Evolutionary conservation across 2,797 vertebrate genomes (phyloP), one percentile per base, ranked within the genome.

Genomic region (Calcarius lapponicus): DNA sequence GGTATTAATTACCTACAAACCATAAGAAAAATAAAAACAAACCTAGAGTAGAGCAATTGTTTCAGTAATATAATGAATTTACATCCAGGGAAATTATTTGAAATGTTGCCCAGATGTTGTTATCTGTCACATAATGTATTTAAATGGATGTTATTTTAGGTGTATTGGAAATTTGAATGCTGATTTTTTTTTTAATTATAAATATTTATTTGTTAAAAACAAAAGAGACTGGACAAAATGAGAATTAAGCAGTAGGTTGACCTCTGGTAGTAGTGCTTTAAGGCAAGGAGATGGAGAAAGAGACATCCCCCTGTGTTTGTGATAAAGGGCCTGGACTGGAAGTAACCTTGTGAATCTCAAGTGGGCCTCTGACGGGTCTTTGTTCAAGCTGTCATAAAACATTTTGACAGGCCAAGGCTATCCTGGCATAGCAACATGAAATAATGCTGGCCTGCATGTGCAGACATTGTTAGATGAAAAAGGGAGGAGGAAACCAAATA

Each of bases 321-420:
- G 86, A 97, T 97, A 97, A 97, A 95, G 92, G 89, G 91, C 66
- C 96, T 95, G 96, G 91, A 95, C 36, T 97, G 95, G 95, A 97
- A 90, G 97, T 96, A 98, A 97, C 96, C 93, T 97, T 97, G 95
- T 29, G 79, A 97, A 98, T 98, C 95, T 97, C 97, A 97, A 97
- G 96, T 32, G 88, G 93, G 90, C 89, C 92, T 98, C 92, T 96
- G 94, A 98, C 89, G 94, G 84, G 97, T 97, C 97, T 97, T 98
- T 98, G 97, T 97, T 97, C 97, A 97, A 97, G 97, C 96, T 98
- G 96, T 98, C 98, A 97, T 98, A 98, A 98, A 98, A 97, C 96
- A 98, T 98, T 98, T 96, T 98, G 98, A 98, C 98, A 98, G 94
- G 96, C 88, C 94, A 97, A 97, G 95, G 94, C 97, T 96, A 95